These are phyloP conservation scores for Hystrix cristata DNA, from an alignment of 2,113 vertebrate species.

Conservation along the genomic window DNA sequence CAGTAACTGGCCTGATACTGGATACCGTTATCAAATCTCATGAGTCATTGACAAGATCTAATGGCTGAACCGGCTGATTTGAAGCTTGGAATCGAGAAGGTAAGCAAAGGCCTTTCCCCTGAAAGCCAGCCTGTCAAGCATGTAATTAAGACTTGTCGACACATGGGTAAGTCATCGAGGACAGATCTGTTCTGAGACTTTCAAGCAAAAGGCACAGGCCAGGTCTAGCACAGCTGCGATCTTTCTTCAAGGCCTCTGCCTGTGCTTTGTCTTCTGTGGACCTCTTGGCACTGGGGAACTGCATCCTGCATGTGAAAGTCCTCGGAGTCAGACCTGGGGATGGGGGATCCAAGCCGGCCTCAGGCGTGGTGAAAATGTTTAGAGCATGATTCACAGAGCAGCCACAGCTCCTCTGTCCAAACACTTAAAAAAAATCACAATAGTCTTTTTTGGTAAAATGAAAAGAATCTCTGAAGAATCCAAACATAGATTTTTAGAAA, in stretches of 20 bases:
- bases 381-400: background rate
- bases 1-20: constrained; percentile 78
- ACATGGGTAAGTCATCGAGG: constrained; percentile 47
- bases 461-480: constrained; percentile 15
- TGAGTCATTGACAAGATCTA: constrained; percentile 81
- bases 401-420: background rate
- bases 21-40: constrained; percentile 76
- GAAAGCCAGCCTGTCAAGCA: constrained; percentile 66
- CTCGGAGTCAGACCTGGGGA: background rate
- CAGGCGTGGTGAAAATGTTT: background rate
- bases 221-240: constrained; percentile 19
- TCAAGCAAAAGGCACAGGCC: constrained; percentile 9
- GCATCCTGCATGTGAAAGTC: background rate
- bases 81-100: constrained; percentile 69
- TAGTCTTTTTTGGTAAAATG: background rate
- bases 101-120: constrained; percentile 74
- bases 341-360: background rate
- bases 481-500: constrained; percentile 4
- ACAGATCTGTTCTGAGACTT: constrained; percentile 50
- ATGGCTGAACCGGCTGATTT: constrained; percentile 67
- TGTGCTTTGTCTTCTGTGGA: background rate
- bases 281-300: background rate
- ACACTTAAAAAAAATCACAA: background rate
- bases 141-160: constrained; percentile 75
- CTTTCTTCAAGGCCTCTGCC: constrained; percentile 70